These are phyloP conservation scores for Spilogale gracilis DNA, from an alignment of 2,113 vertebrate genomes.

Conservation along the genomic window DNA sequence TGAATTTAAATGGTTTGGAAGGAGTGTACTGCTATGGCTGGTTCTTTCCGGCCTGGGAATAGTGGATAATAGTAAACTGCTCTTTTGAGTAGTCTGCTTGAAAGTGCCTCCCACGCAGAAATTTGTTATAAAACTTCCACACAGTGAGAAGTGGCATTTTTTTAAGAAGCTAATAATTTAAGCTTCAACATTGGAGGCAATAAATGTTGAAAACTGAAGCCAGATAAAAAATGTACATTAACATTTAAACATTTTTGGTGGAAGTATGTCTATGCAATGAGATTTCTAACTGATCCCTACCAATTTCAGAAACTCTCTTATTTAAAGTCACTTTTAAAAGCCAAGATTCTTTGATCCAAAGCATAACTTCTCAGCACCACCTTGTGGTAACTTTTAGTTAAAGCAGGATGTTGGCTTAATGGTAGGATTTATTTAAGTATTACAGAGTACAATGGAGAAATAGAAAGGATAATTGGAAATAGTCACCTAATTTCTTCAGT, in stretches of 20 bases:
- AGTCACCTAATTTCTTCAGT: conserved; percentile 17
- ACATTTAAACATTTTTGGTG: not conserved
- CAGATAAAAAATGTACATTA: not conserved
- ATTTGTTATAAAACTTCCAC: not conserved
- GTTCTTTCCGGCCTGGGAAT: not conserved
- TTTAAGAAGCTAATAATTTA: not conserved
- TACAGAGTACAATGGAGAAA: not conserved
- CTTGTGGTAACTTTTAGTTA: conserved; percentile 74
- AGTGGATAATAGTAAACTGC: not conserved
- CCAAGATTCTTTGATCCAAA: not conserved
- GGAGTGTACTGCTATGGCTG: not conserved
- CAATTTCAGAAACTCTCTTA: not conserved
- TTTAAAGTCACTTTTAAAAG: conserved; percentile 28
- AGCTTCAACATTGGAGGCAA: not conserved
- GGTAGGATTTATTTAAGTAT: not conserved
- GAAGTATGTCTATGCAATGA: not conserved
- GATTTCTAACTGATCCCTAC: not conserved
- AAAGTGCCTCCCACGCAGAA: not conserved
- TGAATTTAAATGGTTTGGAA: conserved; percentile 24
- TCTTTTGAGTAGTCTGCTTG: not conserved
- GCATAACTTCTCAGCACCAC: conserved; percentile 74
- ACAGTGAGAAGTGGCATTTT: not conserved
- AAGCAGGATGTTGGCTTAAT: not conserved
- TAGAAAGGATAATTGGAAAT: not conserved
- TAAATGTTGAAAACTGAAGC: not conserved